A percentile compares a stretch with the other conserved stretches of the same genome.
Evolutionary conservation across 92 coral and sea anemone species (phyloP).

Genomic region (Palythoa grandis): DNA sequence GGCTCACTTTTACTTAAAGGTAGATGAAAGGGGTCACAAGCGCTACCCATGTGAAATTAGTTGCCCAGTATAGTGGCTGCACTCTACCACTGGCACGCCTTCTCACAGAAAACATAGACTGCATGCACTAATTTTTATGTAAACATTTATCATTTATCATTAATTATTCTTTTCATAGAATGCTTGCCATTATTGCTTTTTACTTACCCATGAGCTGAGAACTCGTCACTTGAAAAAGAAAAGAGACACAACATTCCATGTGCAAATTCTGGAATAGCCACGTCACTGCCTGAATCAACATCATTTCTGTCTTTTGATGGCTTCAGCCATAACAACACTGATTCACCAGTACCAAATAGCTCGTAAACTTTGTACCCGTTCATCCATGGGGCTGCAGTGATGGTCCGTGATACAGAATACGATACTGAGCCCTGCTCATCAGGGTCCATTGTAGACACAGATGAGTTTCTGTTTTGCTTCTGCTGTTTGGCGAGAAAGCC

Average conservation of each 20-base stretch:
- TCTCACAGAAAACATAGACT: too few relatives aligned
- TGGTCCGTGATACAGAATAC: not conserved
- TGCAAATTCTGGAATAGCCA: slow-evolving; percentile 13
- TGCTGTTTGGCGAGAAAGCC: slow-evolving; percentile 27
- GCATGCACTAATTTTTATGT: too few relatives aligned
- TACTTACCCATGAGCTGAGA: slow-evolving; percentile 45
- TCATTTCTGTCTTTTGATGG: not conserved
- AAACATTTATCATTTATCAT: too few relatives aligned
- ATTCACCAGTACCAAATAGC: slow-evolving; percentile 17
- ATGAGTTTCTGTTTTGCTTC: slow-evolving; percentile 21
- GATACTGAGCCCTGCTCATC: not conserved
- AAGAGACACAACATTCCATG: slow-evolving; percentile 42
- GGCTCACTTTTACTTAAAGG: too few relatives aligned
- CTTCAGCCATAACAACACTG: slow-evolving; percentile 22
- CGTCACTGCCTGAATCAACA: not conserved
- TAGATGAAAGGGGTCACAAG: too few relatives aligned
- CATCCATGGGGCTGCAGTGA: slow-evolving; percentile 13
- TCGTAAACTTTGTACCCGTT: slow-evolving; percentile 18
- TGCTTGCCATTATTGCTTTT: not conserved
- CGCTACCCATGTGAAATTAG: too few relatives aligned
- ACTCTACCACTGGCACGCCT: too few relatives aligned
- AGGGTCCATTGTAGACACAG: slow-evolving; percentile 5
- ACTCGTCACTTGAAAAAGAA: slow-evolving; percentile 34
- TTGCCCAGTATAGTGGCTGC: too few relatives aligned
- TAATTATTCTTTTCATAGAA: too few relatives aligned